A percentile compares a stretch with the other conserved stretches of the same genome.
phyloP scores from a whole-genome alignment of 2,888 invertebrate genomes.

The Drosophila infuscata region DNA sequence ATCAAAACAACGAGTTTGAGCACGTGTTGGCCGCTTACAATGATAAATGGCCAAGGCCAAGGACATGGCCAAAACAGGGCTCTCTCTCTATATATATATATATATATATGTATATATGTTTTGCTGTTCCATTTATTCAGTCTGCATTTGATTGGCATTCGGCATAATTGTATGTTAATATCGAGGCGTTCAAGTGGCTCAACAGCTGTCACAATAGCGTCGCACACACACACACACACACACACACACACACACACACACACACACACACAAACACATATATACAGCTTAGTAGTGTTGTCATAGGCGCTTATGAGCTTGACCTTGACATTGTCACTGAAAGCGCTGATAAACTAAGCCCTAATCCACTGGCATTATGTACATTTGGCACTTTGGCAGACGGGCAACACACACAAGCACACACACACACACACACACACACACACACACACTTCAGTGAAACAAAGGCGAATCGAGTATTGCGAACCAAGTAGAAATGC shows the following conservation, averaged over 20 bases:
- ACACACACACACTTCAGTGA: constrained; percentile 17
- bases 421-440: constrained; percentile 19
- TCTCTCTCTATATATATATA: not conserved
- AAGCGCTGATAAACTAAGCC: constrained; percentile 78
- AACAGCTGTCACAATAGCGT: constrained; percentile 61
- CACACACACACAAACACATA: constrained; percentile 6
- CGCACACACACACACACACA: constrained; percentile 2
- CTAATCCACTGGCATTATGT: constrained; percentile 78
- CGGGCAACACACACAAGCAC: constrained; percentile 40
- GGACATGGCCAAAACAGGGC: constrained; percentile 26
- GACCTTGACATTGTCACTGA: constrained; percentile 78
- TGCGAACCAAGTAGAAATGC: constrained; percentile 8
- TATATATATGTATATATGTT: not conserved
- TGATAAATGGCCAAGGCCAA: constrained; percentile 71
- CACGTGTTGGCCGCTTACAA: constrained; percentile 63
- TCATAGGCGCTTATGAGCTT: constrained; percentile 78
- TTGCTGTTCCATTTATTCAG: constrained; percentile 29
- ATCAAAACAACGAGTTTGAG: constrained; percentile 66
- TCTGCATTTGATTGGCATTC: constrained; percentile 71
- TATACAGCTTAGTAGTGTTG: constrained; percentile 57
- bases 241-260: not conserved
- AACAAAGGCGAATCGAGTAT: constrained; percentile 33
- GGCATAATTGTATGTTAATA: constrained; percentile 75
- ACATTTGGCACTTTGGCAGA: constrained; percentile 76
- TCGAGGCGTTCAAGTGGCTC: constrained; percentile 64